phyloP scores from a whole-genome alignment of 1,140 invertebrate species.

The Philaenus spumarius region DNA sequence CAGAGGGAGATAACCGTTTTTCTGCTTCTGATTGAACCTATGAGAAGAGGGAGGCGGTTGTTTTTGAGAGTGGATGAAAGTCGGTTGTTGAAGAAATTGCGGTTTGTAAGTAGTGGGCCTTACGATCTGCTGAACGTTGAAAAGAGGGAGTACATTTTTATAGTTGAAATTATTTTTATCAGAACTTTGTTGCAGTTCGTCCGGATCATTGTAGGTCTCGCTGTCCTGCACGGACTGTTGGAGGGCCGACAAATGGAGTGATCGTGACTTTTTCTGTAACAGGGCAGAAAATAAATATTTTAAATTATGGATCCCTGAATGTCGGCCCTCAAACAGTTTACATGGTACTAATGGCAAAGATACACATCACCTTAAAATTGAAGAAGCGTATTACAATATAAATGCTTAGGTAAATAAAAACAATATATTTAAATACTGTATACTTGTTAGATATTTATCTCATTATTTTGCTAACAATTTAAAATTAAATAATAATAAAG shows the following conservation, averaged over 20 bases:
- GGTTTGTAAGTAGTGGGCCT: slow-evolving; percentile 29
- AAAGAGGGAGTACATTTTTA: slow-evolving; percentile 18
- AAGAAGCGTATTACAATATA: too few relatives aligned
- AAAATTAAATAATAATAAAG: too few relatives aligned
- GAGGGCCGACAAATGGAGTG: slow-evolving; percentile 24
- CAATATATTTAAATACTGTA: too few relatives aligned
- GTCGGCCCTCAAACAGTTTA: slow-evolving; percentile 2
- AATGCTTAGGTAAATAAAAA: too few relatives aligned
- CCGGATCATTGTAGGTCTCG: slow-evolving; percentile 20
- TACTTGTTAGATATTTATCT: too few relatives aligned
- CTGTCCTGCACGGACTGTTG: slow-evolving; percentile 18
- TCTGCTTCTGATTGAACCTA: slow-evolving; percentile 16
- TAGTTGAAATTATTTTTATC: slow-evolving; percentile 5
- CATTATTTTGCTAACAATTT: too few relatives aligned
- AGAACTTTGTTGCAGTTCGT: slow-evolving; percentile 9
- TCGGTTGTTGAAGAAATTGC: slow-evolving; percentile 9
- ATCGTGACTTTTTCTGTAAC: slow-evolving; percentile 32
- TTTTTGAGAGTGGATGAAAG: not conserved
- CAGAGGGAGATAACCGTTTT: slow-evolving; percentile 13
- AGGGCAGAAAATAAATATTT: slow-evolving; percentile 27
- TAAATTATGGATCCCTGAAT: slow-evolving; percentile 2
- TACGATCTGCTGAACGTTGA: slow-evolving; percentile 21
- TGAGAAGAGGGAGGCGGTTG: not conserved
- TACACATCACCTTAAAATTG: too few relatives aligned
- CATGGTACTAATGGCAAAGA: too few relatives aligned